A percentile compares a stretch with the other conserved stretches of the same genome.
phyloP scores from a whole-genome alignment of 92 coral and sea anemone species.

The Muricea muricata region DNA sequence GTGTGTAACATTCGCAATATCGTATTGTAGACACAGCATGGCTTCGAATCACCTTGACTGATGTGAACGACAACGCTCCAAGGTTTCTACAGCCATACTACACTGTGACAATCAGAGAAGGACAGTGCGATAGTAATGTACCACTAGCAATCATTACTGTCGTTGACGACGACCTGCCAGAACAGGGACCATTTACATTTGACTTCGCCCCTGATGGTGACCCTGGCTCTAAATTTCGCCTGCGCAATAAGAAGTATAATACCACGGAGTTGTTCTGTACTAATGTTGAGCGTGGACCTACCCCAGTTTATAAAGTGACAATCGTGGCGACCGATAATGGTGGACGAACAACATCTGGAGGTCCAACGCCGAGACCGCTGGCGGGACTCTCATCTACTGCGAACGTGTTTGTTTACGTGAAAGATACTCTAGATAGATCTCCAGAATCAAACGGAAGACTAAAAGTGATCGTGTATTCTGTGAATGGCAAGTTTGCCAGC shows the following conservation, averaged over 20 bases:
- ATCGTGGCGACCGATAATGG: conserved; percentile 79
- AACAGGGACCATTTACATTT: conserved; percentile 68
- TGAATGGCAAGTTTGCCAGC: conserved; percentile 74
- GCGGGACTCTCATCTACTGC: conserved; percentile 61
- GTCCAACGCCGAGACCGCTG: conserved; percentile 27
- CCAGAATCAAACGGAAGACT: conserved; percentile 68
- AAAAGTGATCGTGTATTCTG: conserved; percentile 80
- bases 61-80: conserved; percentile 91
- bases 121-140: conserved; percentile 50
- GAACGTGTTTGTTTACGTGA: conserved; percentile 69
- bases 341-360: no score
- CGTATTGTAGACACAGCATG: conserved; percentile 36
- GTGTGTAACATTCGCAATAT: background rate
- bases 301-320: conserved; percentile 66
- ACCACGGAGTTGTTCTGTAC: conserved; percentile 64
- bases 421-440: conserved; percentile 69
- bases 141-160: conserved; percentile 76
- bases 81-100: conserved; percentile 75
- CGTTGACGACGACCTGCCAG: conserved; percentile 73
- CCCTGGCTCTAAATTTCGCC: conserved; percentile 61
- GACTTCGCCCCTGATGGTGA: conserved; percentile 74
- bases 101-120: conserved; percentile 74
- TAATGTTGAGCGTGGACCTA: conserved; percentile 68
- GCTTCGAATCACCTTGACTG: conserved; percentile 74
- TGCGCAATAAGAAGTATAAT: conserved; percentile 49